Evolutionary conservation across 2,797 vertebrate genomes (phyloP).

Genomic region (Mycteria americana): DNA sequence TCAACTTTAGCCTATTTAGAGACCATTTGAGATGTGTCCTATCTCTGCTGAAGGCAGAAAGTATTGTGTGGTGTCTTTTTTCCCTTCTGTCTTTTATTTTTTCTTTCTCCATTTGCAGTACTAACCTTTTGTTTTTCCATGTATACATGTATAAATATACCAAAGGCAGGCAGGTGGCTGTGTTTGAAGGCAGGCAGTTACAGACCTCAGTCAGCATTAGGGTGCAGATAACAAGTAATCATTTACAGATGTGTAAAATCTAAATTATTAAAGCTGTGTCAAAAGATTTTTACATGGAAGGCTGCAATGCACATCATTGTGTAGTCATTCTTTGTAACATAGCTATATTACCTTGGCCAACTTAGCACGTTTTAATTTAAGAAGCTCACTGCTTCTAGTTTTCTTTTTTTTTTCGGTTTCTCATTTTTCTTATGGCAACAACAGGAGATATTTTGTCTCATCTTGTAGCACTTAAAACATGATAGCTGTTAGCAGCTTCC

Average conservation of each 20-base stretch:
- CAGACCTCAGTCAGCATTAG: slow-evolving; percentile 39
- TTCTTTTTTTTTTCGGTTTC: background rate
- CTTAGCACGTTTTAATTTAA: background rate
- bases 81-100: background rate
- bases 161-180: slow-evolving; percentile 72
- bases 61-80: slow-evolving; percentile 26
- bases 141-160: slow-evolving; percentile 64
- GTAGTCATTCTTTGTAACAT: background rate
- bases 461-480: slow-evolving; percentile 24
- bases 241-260: slow-evolving; percentile 15
- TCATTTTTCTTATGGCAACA: background rate
- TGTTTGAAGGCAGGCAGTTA: slow-evolving; percentile 39
- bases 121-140: slow-evolving; percentile 35
- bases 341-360: background rate
- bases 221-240: slow-evolving; percentile 15
- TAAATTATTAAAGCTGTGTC: background rate
- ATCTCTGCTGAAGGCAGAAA: slow-evolving; percentile 60
- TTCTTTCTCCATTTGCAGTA: background rate
- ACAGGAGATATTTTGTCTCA: background rate
- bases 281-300: background rate
- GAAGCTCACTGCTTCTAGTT: background rate
- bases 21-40: slow-evolving; percentile 63
- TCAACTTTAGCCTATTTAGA: slow-evolving; percentile 66
- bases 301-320: background rate
- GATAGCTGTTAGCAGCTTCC: background rate